Base-by-base conservation (phyloP, 2,113 vertebrate genomes). In the Eretmochelys imbricata region DNA sequence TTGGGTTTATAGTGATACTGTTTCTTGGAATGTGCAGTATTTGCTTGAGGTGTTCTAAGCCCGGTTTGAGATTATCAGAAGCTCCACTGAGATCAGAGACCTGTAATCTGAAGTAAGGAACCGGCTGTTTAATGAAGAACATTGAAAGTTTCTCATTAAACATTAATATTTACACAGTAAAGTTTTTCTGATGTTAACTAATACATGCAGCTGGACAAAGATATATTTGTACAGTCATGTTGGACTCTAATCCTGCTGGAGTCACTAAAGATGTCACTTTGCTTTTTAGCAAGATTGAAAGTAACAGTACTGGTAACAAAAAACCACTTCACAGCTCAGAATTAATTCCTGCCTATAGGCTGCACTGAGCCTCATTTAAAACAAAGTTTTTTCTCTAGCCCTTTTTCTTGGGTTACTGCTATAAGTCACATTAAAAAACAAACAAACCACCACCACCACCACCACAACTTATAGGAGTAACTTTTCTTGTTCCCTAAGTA, bases 31-130 rank as follows among this genome's bases (percentile, higher is more conserved):
- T 59, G 42, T 62, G 16, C 7, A 80, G 3, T 9, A 62, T 55
- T 88, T 53, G 46, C 38, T 55, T 38, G 48, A 86, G 91, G 51
- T 29, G 17, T 91, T 95, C 91, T 91, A 88, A 96, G 91, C 46
- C 82, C 53, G 10, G 9, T 9, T 78, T 90, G 55, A 2, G 89
- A 69, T 75, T 51, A 80, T 80, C 85, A 86, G 85, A 85, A 88
- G 24, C 49, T 87, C 84, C 42, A 78, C 24, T 55, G 62, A 89
- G 55, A 94, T 91, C 19, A 82, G 38, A 5, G 49, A 76, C 75
- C 54, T 89, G 16, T 93, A 50, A 93, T 80, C 55, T 80, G 72
- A 93, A 85, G 17, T 76, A 80, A 87, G 35, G 24, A 88, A 59
- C 4, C 62, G 31, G 24, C 16, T 93, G 13, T 84, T 53, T 38